Evolutionary conservation across 2,797 vertebrate genomes (phyloP), one percentile per base, ranked within the genome.

Genomic region (Denticeps clupeoides): DNA sequence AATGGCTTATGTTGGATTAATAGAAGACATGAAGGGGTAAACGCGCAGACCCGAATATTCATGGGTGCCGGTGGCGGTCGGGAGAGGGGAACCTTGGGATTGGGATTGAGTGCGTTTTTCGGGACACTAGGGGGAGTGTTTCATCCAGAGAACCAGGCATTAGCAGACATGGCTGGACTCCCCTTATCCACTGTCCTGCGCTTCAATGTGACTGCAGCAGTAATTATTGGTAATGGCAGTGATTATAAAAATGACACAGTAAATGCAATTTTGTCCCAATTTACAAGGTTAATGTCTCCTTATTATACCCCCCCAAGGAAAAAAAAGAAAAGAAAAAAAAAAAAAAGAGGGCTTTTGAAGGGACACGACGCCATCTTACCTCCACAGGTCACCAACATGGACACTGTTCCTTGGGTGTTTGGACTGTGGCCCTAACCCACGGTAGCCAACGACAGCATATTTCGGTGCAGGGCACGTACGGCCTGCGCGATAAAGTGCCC

Each of bases 151-250:
- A 59, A 51, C 25, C 12, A 49, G 13, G 3, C 23, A 21, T 22
- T 13, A 45, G 41, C 16, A 35, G 28, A n/a, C 19, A 12, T 42
- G 46, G 32, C 37, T 51, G 33, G 42, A 42, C 46, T 47, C 64
- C 40, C 37, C 47, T 45, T 25, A 42, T 29, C 35, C 55, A 45
- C 40, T 49, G 41, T 61, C 47, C 52, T 51, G 51, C 58, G 60
- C 67, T 54, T 64, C 53, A 64, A 54, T 56, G 52, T 47, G 47
- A 61, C 53, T 61, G 45, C 47, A 47, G 37, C 51, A 60, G 62
- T 63, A 67, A 67, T 67, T 67, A 69, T 64, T 58, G 59, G 54
- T 63, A 69, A 69, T 64, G 62, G 57, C 55, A 54, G 59, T 64
- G 58, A 63, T 69, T 67, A 69, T 58, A 56, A 58, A 64, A 69